These are phyloP conservation scores for Philonicus albiceps DNA, from an alignment of 2,888 invertebrate genomes.

Conservation along the genomic window DNA sequence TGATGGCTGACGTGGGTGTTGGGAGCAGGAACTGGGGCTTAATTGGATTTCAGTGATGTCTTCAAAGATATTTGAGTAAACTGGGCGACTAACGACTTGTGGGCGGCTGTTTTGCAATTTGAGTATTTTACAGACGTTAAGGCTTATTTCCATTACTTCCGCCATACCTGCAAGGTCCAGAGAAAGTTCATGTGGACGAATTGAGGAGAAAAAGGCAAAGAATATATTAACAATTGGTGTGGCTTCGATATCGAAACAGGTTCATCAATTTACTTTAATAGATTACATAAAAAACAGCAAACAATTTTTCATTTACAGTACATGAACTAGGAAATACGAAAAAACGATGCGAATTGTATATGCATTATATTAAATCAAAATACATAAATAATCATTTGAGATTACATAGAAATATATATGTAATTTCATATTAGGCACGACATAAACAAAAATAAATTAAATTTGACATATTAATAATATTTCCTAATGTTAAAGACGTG, in stretches of 20 bases:
- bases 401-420: no score
- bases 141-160: background rate
- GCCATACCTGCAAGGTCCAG: background rate
- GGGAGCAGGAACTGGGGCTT: background rate
- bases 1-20: background rate
- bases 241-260: background rate
- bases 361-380: no score
- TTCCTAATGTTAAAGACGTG: no score
- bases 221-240: background rate
- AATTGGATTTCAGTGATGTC: conserved; percentile 4
- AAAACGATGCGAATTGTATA: no score
- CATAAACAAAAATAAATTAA: no score
- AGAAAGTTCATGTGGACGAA: background rate
- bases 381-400: no score
- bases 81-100: background rate
- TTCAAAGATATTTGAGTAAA: background rate
- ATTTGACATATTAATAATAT: no score
- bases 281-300: background rate
- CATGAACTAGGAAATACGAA: no score
- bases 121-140: background rate
- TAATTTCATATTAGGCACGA: no score
- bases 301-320: no score
- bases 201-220: background rate
- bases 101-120: background rate
- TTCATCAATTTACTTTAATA: background rate